phyloP scores from a whole-genome alignment of 2,113 vertebrate genomes.

The Vireo altiloquus region DNA sequence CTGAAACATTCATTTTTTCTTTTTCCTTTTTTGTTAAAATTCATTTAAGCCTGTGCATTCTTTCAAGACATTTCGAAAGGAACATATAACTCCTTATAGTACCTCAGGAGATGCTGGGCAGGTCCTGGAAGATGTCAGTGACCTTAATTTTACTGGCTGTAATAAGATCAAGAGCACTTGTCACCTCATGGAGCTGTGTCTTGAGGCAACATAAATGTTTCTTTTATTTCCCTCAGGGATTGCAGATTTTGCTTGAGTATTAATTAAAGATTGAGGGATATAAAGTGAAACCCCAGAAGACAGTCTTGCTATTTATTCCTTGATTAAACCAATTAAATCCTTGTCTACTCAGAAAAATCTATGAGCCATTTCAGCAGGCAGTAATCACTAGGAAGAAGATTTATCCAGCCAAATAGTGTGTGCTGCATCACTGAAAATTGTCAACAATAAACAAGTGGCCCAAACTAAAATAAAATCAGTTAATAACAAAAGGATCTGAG shows the following conservation, averaged over 20 bases:
- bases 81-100: not conserved
- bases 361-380: not conserved
- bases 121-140: not conserved
- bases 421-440: not conserved
- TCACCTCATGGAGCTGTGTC: not conserved
- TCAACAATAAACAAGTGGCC: not conserved
- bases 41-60: not conserved
- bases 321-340: slow-evolving; percentile 33
- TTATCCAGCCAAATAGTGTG: not conserved
- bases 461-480: not conserved
- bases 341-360: slow-evolving; percentile 15
- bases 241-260: not conserved
- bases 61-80: not conserved
- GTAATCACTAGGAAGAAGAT: not conserved
- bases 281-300: slow-evolving; percentile 9
- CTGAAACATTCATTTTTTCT: not conserved
- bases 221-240: not conserved
- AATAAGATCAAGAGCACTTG: not conserved
- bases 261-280: slow-evolving; percentile 40
- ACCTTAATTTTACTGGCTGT: not conserved
- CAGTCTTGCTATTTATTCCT: slow-evolving; percentile 2
- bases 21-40: not conserved
- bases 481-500: not conserved
- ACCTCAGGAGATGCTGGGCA: not conserved
- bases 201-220: not conserved